Evolutionary conservation across 2,888 invertebrate genomes (phyloP).

Genomic region (Calameuta filiformis): DNA sequence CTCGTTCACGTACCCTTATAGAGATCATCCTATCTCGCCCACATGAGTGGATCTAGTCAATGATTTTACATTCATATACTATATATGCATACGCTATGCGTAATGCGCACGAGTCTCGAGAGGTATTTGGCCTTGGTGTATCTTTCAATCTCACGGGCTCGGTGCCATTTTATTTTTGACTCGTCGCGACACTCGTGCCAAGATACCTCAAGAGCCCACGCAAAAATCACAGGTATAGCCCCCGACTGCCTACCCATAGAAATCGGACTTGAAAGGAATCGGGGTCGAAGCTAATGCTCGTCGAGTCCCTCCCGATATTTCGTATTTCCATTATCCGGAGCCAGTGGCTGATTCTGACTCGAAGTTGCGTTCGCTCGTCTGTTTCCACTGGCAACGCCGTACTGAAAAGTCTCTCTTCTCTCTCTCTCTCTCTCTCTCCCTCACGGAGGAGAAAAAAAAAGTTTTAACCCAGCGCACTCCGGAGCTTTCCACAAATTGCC

Average conservation of each 20-base stretch:
- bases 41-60: neutral
- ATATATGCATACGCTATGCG: neutral
- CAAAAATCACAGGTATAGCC: neutral
- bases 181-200: conserved; percentile 8
- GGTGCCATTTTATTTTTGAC: conserved; percentile 34
- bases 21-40: neutral
- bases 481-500: conserved; percentile 26
- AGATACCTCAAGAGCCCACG: neutral
- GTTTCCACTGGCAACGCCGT: conserved; percentile 3
- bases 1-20: neutral
- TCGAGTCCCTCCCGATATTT: neutral
- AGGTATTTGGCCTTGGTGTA: conserved; percentile 28
- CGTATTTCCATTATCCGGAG: neutral
- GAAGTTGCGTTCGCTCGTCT: neutral
- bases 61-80: neutral
- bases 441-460: neutral
- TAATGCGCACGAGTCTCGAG: neutral
- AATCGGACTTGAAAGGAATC: neutral
- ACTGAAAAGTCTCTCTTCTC: neutral
- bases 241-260: neutral
- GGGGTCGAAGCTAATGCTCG: neutral
- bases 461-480: conserved; percentile 1
- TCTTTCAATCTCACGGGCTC: conserved; percentile 30
- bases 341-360: neutral
- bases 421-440: neutral